Percentiles rank a stretch among this genome's conserved stretches.
These are phyloP conservation scores for Tachina lurida DNA, from an alignment of 2,888 invertebrate genomes.

Conservation along the genomic window DNA sequence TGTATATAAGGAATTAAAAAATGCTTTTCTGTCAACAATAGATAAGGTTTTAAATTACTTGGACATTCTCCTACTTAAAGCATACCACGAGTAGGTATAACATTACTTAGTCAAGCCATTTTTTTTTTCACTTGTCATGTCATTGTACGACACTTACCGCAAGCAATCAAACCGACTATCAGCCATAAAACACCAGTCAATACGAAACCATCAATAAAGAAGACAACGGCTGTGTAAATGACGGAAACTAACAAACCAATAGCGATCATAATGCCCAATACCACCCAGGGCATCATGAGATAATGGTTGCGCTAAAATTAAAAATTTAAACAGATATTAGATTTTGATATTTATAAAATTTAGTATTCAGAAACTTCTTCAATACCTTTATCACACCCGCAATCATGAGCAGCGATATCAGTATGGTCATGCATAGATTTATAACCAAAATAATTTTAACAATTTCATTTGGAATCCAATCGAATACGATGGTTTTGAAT, in stretches of 20 bases:
- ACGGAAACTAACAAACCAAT: slow-evolving; percentile 91
- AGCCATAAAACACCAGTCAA: slow-evolving; percentile 86
- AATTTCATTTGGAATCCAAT: slow-evolving; percentile 87
- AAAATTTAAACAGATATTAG: slow-evolving; percentile 73
- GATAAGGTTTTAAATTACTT: slow-evolving; percentile 44
- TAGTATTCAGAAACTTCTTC: no score
- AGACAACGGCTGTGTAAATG: slow-evolving; percentile 90
- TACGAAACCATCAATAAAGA: slow-evolving; percentile 86
- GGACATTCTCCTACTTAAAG: not conserved
- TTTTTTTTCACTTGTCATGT: slow-evolving; percentile 10
- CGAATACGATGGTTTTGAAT: slow-evolving; percentile 90
- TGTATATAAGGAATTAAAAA: slow-evolving; percentile 29
- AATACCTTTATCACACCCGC: slow-evolving; percentile 89
- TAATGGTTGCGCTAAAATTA: slow-evolving; percentile 88
- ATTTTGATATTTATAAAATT: not conserved
- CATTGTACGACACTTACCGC: slow-evolving; percentile 84
- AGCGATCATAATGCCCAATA: slow-evolving; percentile 90
- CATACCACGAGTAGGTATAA: no score
- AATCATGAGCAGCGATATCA: slow-evolving; percentile 90
- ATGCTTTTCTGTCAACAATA: slow-evolving; percentile 1
- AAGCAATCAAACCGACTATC: slow-evolving; percentile 85
- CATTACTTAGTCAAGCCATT: slow-evolving; percentile 2
- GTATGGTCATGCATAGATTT: slow-evolving; percentile 91
- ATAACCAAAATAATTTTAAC: slow-evolving; percentile 91
- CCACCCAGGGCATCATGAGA: slow-evolving; percentile 93